These are phyloP conservation scores for Hippopotamyrus pictus DNA, from an alignment of 2,797 vertebrate species.

Conservation along the genomic window DNA sequence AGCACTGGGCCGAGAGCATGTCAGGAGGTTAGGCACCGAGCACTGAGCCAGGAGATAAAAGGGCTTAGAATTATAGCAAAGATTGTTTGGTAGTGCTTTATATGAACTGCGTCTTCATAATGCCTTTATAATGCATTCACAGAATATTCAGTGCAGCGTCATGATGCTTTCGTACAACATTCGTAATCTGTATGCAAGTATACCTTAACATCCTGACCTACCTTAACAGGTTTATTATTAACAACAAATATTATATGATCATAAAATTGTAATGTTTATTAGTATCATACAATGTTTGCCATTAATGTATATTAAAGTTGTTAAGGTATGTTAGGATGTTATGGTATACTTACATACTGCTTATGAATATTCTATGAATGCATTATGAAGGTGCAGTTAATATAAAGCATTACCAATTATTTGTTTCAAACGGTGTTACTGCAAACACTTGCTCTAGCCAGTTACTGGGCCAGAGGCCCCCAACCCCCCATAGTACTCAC, in stretches of 20 bases:
- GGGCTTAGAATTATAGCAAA: neutral
- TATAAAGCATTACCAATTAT: neutral
- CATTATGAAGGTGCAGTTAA: neutral
- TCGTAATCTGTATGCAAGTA: neutral
- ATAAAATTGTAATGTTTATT: neutral
- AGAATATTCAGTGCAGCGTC: neutral
- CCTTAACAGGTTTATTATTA: neutral
- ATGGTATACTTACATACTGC: neutral
- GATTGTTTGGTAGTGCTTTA: neutral
- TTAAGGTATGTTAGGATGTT: neutral
- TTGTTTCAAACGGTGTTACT: neutral
- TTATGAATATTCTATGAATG: neutral
- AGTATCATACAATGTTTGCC: neutral
- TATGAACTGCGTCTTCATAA: neutral
- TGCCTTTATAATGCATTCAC: neutral
- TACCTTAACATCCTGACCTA: neutral
- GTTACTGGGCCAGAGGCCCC: neutral
- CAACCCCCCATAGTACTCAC: neutral
- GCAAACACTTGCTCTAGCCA: neutral
- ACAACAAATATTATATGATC: neutral
- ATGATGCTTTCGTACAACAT: neutral
- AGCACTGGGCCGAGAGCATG: constrained; percentile 69
- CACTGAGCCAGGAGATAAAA: constrained; percentile 22
- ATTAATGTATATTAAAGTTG: neutral
- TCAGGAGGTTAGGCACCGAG: neutral